Conservation (phyloP, 2,888 invertebrate species). For the Eristalis pertinax region DNA sequence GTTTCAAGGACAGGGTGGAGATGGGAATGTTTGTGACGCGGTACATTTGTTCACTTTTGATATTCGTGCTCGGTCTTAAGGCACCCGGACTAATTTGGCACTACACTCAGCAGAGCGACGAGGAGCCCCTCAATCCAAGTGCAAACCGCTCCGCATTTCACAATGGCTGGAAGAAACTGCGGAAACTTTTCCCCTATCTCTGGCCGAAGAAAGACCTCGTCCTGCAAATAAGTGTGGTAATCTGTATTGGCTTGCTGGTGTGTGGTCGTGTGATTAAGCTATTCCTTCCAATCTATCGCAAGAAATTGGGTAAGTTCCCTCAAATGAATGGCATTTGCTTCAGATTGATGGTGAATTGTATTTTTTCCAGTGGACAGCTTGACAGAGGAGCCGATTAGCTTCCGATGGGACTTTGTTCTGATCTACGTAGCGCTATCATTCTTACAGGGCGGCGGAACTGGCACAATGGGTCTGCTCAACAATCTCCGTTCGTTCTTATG, state of each 20-base stretch:
- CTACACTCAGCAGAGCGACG: conserved; percentile 80
- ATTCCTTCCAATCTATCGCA: conserved; percentile 95
- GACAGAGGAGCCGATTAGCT: conserved; percentile 83
- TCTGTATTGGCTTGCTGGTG: conserved; percentile 90
- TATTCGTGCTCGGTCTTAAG: conserved; percentile 92
- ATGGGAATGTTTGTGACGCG: conserved; percentile 93
- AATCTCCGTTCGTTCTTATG: conserved; percentile 95
- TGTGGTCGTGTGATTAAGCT: conserved; percentile 94
- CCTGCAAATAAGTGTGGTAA: conserved; percentile 90
- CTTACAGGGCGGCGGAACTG: conserved; percentile 96
- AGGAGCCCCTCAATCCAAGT: conserved; percentile 75
- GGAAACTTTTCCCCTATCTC: conserved; percentile 92
- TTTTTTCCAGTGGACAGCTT: conserved; percentile 90
- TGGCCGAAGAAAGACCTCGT: conserved; percentile 93
- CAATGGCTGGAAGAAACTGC: conserved; percentile 90
- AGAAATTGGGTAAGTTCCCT: conserved; percentile 89
- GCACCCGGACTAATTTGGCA: conserved; percentile 91
- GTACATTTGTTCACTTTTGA: conserved; percentile 88
- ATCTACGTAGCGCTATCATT: conserved; percentile 94
- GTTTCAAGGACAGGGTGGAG: conserved; percentile 90
- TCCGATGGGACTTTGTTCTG: conserved; percentile 95
- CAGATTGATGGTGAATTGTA: conserved; percentile 7
- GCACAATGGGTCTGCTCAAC: conserved; percentile 95
- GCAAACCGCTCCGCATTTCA: conserved; percentile 86
- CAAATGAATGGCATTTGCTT: conserved; percentile 5